Conservation (phyloP, 2,888 invertebrate genomes). For the Eupithecia centaureata region DNA sequence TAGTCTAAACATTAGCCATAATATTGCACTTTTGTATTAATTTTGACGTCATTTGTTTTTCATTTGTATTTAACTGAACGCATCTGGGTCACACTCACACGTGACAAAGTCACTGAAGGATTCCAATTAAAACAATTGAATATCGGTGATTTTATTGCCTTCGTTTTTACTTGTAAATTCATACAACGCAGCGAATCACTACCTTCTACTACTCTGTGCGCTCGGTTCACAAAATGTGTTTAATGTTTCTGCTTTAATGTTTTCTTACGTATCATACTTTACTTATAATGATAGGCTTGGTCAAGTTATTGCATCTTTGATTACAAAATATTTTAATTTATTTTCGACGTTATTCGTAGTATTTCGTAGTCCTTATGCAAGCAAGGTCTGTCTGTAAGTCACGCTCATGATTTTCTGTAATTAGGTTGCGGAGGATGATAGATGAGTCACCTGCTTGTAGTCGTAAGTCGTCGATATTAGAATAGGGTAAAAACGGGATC, state of each 20-base stretch:
- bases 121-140: neutral
- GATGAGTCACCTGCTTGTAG: neutral
- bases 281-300: neutral
- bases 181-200: too few relatives aligned
- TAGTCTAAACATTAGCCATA: too few relatives aligned
- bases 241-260: neutral
- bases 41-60: neutral
- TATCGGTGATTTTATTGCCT: neutral
- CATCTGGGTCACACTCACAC: neutral
- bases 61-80: neutral
- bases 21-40: neutral
- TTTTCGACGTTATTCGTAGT: neutral
- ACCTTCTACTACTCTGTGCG: neutral
- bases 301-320: conserved; percentile 1
- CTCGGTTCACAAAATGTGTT: neutral
- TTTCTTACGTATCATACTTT: neutral
- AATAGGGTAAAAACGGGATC: too few relatives aligned
- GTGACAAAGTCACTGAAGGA: neutral
- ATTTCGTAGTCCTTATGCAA: conserved; percentile 4
- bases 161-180: neutral
- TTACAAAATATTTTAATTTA: conserved; percentile 5
- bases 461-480: neutral
- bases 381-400: conserved; percentile 6
- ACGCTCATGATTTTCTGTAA: neutral
- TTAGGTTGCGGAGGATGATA: conserved; percentile 2